Percentiles rank a stretch among this genome's conserved stretches.
Evolutionary conservation across 2,797 vertebrate species (phyloP).

Genomic region (Neopelma chrysocephalum): DNA sequence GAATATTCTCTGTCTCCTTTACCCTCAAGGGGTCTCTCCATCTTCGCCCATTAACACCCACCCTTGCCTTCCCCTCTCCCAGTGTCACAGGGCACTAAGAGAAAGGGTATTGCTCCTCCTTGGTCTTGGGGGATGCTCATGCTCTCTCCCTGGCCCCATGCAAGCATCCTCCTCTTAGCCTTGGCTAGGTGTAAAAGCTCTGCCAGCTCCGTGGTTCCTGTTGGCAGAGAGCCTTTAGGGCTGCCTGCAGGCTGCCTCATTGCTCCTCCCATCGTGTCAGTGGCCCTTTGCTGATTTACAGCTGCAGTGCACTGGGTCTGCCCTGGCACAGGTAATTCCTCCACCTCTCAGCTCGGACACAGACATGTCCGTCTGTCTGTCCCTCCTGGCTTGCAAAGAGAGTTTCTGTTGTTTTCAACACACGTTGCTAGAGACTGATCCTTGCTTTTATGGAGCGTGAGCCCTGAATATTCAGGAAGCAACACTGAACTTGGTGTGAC

Average conservation of each 20-base stretch:
- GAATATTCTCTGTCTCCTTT: not conserved
- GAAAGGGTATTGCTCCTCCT: not conserved
- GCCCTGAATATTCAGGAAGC: slow-evolving; percentile 18
- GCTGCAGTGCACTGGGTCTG: rapidly evolving
- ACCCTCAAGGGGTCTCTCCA: not conserved
- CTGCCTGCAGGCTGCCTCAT: not conserved
- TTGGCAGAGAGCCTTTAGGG: not conserved
- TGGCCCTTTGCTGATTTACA: not conserved
- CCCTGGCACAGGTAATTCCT: rapidly evolving
- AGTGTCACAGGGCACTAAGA: not conserved
- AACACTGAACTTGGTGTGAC: not conserved
- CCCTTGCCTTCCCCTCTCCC: not conserved
- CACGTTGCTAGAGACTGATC: not conserved
- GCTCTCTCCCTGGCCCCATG: rapidly evolving
- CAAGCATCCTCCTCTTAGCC: not conserved
- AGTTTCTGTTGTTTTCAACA: not conserved
- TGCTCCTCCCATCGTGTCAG: not conserved
- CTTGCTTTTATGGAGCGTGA: rapidly evolving
- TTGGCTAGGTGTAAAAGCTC: not conserved
- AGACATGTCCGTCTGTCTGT: not conserved
- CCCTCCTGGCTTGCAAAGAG: not conserved
- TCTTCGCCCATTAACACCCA: not conserved
- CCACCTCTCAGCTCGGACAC: not conserved
- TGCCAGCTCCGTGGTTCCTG: not conserved
- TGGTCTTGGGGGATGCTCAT: not conserved